Evolutionary conservation across 2,888 invertebrate species (phyloP).

Genomic region (Scelioninae gen. 2): DNA sequence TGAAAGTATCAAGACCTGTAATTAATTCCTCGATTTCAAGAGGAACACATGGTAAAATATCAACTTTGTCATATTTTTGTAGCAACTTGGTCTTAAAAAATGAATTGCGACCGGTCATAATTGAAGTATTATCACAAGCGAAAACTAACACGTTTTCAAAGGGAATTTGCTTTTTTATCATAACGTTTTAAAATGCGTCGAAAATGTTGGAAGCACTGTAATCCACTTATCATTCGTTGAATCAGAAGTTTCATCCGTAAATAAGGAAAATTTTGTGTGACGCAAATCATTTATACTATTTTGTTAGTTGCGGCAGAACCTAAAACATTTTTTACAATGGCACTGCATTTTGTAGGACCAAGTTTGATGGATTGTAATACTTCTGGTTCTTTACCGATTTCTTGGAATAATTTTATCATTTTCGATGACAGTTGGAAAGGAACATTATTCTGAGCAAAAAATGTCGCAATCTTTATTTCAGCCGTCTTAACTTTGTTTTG

Average conservation of each 20-base stretch:
- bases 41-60: constrained; percentile 23
- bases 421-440: too few relatives aligned
- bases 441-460: constrained; percentile 3
- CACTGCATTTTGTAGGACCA: constrained; percentile 10
- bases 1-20: too few relatives aligned
- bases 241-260: constrained; percentile 5
- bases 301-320: neutral
- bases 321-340: constrained; percentile 7
- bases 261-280: constrained; percentile 9
- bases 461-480: constrained; percentile 13
- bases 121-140: constrained; percentile 13
- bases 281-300: constrained; percentile 6
- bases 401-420: neutral
- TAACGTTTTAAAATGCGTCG: constrained; percentile 10
- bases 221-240: constrained; percentile 9
- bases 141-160: constrained; percentile 4
- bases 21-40: constrained; percentile 4
- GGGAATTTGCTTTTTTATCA: constrained; percentile 9
- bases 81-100: constrained; percentile 10
- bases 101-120: constrained; percentile 8
- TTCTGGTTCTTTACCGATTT: neutral
- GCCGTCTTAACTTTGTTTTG: neutral
- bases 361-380: constrained; percentile 7
- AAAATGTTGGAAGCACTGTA: constrained; percentile 2
- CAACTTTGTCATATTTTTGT: constrained; percentile 3